Evolutionary conservation across 2,113 vertebrate species (phyloP).

Genomic region (Tamias sibiricus): DNA sequence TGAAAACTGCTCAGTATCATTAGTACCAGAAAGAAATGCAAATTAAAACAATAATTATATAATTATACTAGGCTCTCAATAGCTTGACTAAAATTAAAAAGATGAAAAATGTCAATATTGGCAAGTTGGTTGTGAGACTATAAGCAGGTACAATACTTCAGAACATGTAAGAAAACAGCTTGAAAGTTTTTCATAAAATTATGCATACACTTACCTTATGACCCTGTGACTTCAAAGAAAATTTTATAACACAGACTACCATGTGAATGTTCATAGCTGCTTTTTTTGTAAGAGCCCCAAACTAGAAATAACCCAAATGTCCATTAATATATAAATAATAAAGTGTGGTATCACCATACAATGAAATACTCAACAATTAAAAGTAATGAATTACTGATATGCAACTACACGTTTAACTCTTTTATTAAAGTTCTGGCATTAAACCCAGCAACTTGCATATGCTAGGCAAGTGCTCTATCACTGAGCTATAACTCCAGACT

Average conservation of each 20-base stretch:
- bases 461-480: not conserved
- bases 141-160: not conserved
- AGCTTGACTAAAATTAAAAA: not conserved
- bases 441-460: not conserved
- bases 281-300: not conserved
- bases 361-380: not conserved
- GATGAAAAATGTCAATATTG: not conserved
- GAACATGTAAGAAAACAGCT: not conserved
- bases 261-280: not conserved
- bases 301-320: not conserved
- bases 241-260: not conserved
- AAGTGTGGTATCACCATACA: not conserved
- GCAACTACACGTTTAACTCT: not conserved
- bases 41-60: not conserved
- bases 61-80: not conserved
- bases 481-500: too few relatives aligned
- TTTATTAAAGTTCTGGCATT: not conserved
- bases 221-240: not conserved
- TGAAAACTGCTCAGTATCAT: not conserved
- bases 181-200: not conserved
- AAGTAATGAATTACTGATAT: not conserved
- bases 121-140: not conserved
- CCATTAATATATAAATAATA: not conserved
- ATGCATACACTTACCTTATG: not conserved
- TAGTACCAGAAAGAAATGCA: not conserved